Percentiles rank a stretch among this genome's conserved stretches.
phyloP scores from a whole-genome alignment of 2,113 vertebrate species.

The Aptenodytes forsteri region DNA sequence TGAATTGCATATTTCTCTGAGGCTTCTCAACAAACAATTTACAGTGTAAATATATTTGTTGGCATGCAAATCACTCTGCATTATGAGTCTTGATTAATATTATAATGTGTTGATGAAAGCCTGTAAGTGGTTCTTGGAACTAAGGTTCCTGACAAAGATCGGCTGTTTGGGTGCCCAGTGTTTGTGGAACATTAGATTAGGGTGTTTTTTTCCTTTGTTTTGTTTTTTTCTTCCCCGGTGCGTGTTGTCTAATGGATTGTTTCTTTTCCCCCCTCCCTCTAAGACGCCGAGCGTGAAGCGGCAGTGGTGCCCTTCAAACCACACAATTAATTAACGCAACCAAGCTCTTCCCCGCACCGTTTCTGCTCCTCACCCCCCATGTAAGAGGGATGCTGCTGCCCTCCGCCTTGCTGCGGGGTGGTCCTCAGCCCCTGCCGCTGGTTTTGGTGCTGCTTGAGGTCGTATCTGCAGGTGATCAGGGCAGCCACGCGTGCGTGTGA shows the following conservation, averaged over 20 bases:
- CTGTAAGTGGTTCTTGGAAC: conserved; percentile 79
- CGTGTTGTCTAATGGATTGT: not conserved
- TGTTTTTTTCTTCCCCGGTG: not conserved
- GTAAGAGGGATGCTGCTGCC: not conserved
- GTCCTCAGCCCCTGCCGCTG: not conserved
- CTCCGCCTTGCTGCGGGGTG: not conserved
- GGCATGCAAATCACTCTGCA: conserved; percentile 81
- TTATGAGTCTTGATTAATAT: conserved; percentile 86
- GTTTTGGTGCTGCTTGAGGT: not conserved
- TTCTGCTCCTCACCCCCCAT: not conserved
- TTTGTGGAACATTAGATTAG: conserved; percentile 74
- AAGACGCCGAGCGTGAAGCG: not conserved
- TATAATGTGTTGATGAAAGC: conserved; percentile 83
- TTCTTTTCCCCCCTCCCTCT: not conserved
- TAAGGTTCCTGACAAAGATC: conserved; percentile 74
- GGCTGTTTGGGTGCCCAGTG: conserved; percentile 74
- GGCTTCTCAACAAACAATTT: conserved; percentile 82
- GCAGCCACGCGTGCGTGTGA: rapidly evolving
- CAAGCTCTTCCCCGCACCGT: not conserved
- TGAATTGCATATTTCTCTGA: conserved; percentile 77
- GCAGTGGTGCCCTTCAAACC: not conserved
- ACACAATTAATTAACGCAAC: conserved; percentile 44
- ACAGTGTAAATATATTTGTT: conserved; percentile 83
- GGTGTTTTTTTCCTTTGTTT: conserved; percentile 12
- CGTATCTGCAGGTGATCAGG: rapidly evolving